Evolutionary conservation across 2,888 invertebrate genomes (phyloP).

Genomic region (Lithosia quadra): DNA sequence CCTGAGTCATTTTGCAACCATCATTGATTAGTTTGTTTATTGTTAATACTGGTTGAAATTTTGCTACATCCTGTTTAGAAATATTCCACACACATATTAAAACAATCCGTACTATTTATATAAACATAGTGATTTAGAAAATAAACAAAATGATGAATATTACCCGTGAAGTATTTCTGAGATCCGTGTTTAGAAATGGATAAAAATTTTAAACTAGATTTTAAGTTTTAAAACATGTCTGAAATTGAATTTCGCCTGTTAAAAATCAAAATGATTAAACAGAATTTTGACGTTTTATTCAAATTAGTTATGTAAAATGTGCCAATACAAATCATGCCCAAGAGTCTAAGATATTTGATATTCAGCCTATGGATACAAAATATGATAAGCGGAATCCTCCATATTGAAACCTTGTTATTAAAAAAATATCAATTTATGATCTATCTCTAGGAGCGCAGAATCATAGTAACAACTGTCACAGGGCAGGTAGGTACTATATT

Average conservation of each 20-base stretch:
- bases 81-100: slow-evolving; percentile 13
- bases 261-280: no score
- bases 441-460: not conserved
- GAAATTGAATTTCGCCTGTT: no score
- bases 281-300: no score
- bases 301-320: no score
- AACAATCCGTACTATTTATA: slow-evolving; percentile 1
- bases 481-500: no score
- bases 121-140: slow-evolving; percentile 1
- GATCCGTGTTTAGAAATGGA: not conserved
- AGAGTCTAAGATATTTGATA: no score
- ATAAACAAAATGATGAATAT: slow-evolving; percentile 7
- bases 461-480: not conserved
- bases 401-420: not conserved
- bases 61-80: slow-evolving; percentile 17
- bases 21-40: slow-evolving; percentile 6
- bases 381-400: not conserved
- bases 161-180: not conserved
- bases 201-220: not conserved
- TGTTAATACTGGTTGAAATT: slow-evolving; percentile 6
- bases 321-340: no score
- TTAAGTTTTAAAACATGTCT: not conserved
- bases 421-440: not conserved
- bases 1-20: not conserved
- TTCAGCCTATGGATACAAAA: no score